Conservation (phyloP, 2,797 vertebrate genomes). For the Valencia hispanica region DNA sequence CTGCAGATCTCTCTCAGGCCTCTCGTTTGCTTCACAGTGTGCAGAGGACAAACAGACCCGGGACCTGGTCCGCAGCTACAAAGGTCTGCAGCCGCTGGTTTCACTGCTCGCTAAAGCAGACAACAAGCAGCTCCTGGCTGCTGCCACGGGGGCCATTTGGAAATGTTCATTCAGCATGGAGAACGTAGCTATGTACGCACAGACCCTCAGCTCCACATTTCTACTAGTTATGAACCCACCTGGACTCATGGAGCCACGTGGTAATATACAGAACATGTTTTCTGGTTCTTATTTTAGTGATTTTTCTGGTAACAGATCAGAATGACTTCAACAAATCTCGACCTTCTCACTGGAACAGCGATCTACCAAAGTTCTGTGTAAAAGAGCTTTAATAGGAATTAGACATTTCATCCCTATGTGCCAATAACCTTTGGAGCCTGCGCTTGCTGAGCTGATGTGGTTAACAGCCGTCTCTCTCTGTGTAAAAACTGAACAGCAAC, state of each 20-base stretch:
- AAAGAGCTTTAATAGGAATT: constrained; percentile 37
- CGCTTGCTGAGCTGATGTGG: constrained; percentile 36
- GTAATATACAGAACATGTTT: constrained; percentile 12
- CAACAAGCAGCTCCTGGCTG: constrained; percentile 92
- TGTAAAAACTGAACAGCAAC: constrained; percentile 26
- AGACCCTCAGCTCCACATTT: constrained; percentile 14
- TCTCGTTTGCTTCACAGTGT: constrained; percentile 79
- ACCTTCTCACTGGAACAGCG: constrained; percentile 8
- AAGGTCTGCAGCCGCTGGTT: constrained; percentile 88
- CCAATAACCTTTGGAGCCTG: constrained; percentile 29
- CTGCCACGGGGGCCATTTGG: constrained; percentile 96
- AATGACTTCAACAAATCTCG: constrained; percentile 47
- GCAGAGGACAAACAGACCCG: constrained; percentile 91
- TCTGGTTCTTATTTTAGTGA: constrained; percentile 7
- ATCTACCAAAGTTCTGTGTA: constrained; percentile 31
- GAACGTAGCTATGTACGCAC: constrained; percentile 90
- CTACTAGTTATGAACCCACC: constrained; percentile 38
- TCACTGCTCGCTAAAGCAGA: constrained; percentile 83
- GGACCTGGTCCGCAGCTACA: constrained; percentile 86
- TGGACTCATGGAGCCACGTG: background rate
- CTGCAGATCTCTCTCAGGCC: background rate
- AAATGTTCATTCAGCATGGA: constrained; percentile 93
- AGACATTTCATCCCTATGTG: constrained; percentile 23
- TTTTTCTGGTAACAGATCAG: constrained; percentile 30
- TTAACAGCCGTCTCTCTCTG: constrained; percentile 21